These are phyloP conservation scores for Pluvianellus socialis DNA, from an alignment of 2,113 vertebrate species.

Conservation along the genomic window DNA sequence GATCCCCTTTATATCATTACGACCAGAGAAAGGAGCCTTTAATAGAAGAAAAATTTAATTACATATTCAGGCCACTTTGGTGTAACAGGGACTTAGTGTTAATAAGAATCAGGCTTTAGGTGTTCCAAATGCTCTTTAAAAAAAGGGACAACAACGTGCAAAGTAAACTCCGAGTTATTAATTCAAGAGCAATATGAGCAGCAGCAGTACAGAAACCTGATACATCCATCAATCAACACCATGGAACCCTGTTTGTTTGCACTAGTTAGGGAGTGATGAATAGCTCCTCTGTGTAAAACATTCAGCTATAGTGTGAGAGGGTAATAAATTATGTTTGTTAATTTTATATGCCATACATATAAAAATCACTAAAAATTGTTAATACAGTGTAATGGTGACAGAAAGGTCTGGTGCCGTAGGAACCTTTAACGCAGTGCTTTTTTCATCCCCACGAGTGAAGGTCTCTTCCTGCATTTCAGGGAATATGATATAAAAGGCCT, in stretches of 20 bases:
- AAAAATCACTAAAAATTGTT: constrained; percentile 56
- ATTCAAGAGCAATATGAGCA: constrained; percentile 40
- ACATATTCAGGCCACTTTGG: not conserved
- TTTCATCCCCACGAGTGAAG: not conserved
- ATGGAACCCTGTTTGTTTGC: constrained; percentile 65
- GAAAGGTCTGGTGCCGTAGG: not conserved
- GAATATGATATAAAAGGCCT: not conserved
- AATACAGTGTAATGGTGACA: not conserved
- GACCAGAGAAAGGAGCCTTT: not conserved
- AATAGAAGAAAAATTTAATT: not conserved
- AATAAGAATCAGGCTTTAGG: constrained; percentile 23
- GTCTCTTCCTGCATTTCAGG: constrained; percentile 3
- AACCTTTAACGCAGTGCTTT: not conserved
- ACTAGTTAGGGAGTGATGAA: constrained; percentile 68
- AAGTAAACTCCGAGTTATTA: constrained; percentile 45
- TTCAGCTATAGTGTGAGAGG: constrained; percentile 48
- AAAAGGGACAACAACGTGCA: constrained; percentile 39
- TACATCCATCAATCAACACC: constrained; percentile 63
- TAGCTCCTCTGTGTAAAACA: constrained; percentile 65
- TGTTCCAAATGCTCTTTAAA: constrained; percentile 39
- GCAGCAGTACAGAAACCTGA: constrained; percentile 48
- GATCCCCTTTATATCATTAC: not conserved
- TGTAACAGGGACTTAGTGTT: constrained; percentile 4
- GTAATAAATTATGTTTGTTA: constrained; percentile 68
- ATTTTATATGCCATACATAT: constrained; percentile 44